Percentiles rank a stretch among this genome's conserved stretches.
phyloP scores from a whole-genome alignment of 2,113 vertebrate genomes.

The Nycticebus coucang region DNA sequence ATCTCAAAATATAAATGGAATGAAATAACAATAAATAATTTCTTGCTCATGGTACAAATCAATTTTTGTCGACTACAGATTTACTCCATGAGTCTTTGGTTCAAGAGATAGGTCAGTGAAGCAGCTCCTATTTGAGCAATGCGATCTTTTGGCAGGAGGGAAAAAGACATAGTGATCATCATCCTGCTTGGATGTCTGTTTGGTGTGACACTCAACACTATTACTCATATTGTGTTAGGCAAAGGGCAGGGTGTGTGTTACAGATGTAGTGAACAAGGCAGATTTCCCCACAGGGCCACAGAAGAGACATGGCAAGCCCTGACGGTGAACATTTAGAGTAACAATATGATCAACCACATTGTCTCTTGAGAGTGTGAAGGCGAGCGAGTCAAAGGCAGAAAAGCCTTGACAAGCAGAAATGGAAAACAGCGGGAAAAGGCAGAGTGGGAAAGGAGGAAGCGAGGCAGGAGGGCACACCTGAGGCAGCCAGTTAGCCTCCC shows the following conservation, averaged over 20 bases:
- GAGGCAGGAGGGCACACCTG: too few species aligned
- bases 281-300: not conserved
- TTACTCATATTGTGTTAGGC: not conserved
- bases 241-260: too few species aligned
- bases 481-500: rapidly evolving
- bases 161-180: not conserved
- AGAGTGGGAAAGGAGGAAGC: not conserved
- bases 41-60: not conserved
- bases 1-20: not conserved
- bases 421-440: not conserved
- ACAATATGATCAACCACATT: not conserved
- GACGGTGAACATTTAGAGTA: not conserved
- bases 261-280: not conserved
- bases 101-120: not conserved
- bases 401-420: not conserved
- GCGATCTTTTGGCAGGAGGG: not conserved
- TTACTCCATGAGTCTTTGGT: not conserved
- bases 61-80: not conserved
- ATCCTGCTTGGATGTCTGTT: not conserved
- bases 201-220: not conserved
- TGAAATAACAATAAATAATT: not conserved
- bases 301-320: too few species aligned
- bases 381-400: not conserved
- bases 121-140: not conserved
- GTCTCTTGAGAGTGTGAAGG: not conserved